Percentiles rank a stretch among this genome's conserved stretches.
These are phyloP conservation scores for Clunio marinus DNA, from an alignment of 2,888 invertebrate species.

Conservation along the genomic window DNA sequence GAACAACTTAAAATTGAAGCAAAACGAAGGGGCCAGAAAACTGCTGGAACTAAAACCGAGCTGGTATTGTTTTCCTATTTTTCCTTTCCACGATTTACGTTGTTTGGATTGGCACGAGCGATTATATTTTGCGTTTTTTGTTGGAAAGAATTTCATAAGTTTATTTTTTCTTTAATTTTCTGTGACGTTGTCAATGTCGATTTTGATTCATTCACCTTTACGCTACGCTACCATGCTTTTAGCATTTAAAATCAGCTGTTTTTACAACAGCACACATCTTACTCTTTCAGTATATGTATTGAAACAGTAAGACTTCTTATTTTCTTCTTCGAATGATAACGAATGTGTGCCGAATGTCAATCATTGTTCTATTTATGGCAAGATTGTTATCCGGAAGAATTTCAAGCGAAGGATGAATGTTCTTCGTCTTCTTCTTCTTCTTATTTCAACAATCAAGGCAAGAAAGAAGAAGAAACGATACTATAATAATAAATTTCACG, in stretches of 20 bases:
- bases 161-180: constrained; percentile 11
- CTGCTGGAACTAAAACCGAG: constrained; percentile 65
- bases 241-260: constrained; percentile 1
- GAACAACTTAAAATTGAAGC: constrained; percentile 66
- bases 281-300: too few species aligned
- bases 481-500: too few species aligned
- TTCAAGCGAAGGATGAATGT: too few species aligned
- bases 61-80: constrained; percentile 55
- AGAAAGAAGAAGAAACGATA: too few species aligned
- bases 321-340: too few species aligned
- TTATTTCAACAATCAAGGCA: too few species aligned
- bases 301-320: too few species aligned
- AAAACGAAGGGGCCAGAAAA: constrained; percentile 64
- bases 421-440: too few species aligned
- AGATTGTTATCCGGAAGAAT: neutral
- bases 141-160: constrained; percentile 18
- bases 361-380: neutral
- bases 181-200: neutral
- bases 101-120: neutral
- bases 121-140: constrained; percentile 10
- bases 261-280: too few species aligned
- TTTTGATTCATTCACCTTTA: constrained; percentile 16
- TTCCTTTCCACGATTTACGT: constrained; percentile 21
- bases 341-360: neutral
- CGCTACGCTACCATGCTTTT: neutral